A percentile compares a stretch with the other conserved stretches of the same genome.
phyloP scores from a whole-genome alignment of 2,797 vertebrate genomes.

The Tangara arthus region DNA sequence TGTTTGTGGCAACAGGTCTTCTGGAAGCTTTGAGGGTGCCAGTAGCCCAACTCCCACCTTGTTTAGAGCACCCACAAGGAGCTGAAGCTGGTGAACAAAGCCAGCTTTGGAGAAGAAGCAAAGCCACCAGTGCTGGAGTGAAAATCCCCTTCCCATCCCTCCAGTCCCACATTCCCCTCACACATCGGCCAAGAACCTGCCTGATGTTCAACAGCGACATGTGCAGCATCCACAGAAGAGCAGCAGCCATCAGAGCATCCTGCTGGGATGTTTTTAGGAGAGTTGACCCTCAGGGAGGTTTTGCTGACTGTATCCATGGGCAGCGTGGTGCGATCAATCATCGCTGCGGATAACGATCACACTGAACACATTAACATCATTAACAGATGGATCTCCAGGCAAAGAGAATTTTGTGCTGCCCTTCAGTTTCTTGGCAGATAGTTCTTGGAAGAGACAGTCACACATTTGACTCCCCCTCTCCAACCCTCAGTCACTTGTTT shows the following conservation, averaged over 20 bases:
- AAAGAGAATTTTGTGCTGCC: conserved; percentile 6
- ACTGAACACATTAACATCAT: neutral
- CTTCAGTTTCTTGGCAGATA: conserved; percentile 4
- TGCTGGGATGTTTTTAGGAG: neutral
- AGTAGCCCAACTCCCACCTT: neutral
- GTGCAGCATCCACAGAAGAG: neutral
- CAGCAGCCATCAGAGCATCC: neutral
- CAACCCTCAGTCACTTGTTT: neutral
- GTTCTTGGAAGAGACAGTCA: neutral
- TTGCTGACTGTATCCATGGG: neutral
- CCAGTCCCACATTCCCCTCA: neutral
- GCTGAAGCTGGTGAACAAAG: neutral
- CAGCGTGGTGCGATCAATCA: neutral
- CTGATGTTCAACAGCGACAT: neutral
- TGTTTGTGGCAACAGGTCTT: neutral
- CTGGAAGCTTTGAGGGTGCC: neutral
- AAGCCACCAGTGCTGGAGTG: neutral
- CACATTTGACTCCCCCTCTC: neutral
- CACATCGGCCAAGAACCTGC: neutral
- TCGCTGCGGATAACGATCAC: neutral
- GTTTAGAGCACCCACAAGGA: neutral
- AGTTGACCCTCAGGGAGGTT: neutral
- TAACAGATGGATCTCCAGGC: neutral
- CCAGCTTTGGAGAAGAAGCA: neutral
- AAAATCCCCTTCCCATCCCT: neutral